Base-by-base conservation (phyloP, 1,140 invertebrate genomes). In the Sycophaga agraensis region DNA sequence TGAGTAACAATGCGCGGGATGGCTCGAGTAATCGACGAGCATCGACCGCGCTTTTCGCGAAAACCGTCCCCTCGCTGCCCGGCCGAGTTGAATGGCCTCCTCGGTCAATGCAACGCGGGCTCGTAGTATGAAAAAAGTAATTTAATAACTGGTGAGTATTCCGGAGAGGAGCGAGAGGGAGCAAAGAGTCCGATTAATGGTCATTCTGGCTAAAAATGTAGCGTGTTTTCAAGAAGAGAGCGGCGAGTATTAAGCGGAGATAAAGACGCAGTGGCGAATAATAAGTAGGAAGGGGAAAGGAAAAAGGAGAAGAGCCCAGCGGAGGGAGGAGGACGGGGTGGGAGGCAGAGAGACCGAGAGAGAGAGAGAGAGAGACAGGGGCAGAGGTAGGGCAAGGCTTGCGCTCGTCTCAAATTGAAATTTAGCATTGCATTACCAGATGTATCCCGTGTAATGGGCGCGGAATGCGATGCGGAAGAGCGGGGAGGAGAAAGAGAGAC, bases 361-460 rank as follows among this genome's bases (percentile, higher is more conserved):
- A 39, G 21, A 40, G 4, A 24, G 22, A 54, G 50, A 42, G 22
- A 40, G 43, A 58, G 34, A 39, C n/a, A 6, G 48, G 2, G 14
- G 31, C 4, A 14, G 17, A 28, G 16, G 45, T 34, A n/a, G 22
- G 12, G 42, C 19, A 24, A 45, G 17, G 28, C 19, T 49, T 22
- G 35, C 24, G 48, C 39, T 59, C 39, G 28, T 22, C 34, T 62
- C 42, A 62, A 62, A 62, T 62, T 62, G 59, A 62, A 56, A 62
- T 62, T 62, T 62, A 48, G 51, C 59, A 46, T 60, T 60, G 59
- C 59, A 60, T 60, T 60, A 60, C 59, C 19, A 60, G 59, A 54
- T 54, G 58, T 53, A 59, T 59, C 19, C 37, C 56, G 26, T 43
- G 58, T 60, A 60, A 60, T 60, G 49, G 48, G 45, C 26, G 49